A percentile compares a stretch with the other conserved stretches of the same genome.
Conservation (phyloP, 1,140 invertebrate species). For the Heliconius melpomene region DNA sequence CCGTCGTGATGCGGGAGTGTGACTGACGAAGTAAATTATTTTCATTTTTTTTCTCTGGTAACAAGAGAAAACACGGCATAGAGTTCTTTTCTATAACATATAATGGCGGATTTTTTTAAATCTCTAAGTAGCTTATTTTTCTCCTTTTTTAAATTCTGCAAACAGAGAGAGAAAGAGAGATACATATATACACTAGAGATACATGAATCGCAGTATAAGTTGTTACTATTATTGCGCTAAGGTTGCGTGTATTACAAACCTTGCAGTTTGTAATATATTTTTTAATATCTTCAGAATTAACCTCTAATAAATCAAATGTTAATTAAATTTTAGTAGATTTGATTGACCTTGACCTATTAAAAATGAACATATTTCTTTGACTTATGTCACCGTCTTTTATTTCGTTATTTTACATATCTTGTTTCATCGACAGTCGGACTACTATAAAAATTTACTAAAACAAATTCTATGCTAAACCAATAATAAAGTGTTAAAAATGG, state of each 20-base stretch:
- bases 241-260: not conserved
- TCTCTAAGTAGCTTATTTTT: no score
- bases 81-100: no score
- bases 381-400: not conserved
- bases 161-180: no score
- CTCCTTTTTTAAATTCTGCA: not conserved
- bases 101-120: no score
- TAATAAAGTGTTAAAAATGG: not conserved
- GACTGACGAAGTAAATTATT: no score
- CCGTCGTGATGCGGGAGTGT: no score
- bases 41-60: no score
- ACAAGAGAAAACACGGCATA: no score
- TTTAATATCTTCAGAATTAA: not conserved
- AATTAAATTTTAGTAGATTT: not conserved
- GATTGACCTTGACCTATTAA: slow-evolving; percentile 13
- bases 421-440: not conserved
- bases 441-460: not conserved
- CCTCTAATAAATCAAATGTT: not conserved
- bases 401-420: not conserved
- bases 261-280: not conserved
- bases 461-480: not conserved
- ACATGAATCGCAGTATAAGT: not conserved
- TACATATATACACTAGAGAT: no score
- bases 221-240: not conserved
- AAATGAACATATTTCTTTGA: not conserved